Evolutionary conservation across 2,113 vertebrate species (phyloP), one percentile per base, ranked within the genome.

Genomic region (Paracanthobrama guichenoti): DNA sequence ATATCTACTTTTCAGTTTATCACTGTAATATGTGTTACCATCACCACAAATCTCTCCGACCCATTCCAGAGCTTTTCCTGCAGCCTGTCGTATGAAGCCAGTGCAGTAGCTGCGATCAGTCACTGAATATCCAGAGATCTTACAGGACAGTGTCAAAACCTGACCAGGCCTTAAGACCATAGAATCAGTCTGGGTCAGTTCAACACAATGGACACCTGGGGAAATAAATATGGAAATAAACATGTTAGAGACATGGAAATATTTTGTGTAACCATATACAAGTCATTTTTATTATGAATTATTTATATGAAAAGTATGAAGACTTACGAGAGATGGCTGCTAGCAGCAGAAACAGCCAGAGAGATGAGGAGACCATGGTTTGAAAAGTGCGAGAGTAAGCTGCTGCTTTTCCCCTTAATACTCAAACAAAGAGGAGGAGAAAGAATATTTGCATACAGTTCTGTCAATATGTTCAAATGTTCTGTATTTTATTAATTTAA

Each of bases 11-110:
- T n/a, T n/a, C n/a, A n/a, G n/a, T n/a, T n/a, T n/a, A n/a, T n/a
- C n/a, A n/a, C n/a, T n/a, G n/a, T n/a, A n/a, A n/a, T n/a, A n/a
- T n/a, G n/a, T n/a, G n/a, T n/a, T n/a, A n/a, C n/a, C n/a, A n/a
- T n/a, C n/a, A n/a, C n/a, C n/a, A n/a, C n/a, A n/a, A n/a, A n/a
- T n/a, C 31, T 31, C 31, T 31, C 89, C 90, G 7, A 91, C 16
- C 88, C 89, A 91, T 82, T 90, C 86, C 42, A 89, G 28, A 18
- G 72, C 5, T 84, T 90, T 89, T 39, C 84, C 86, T 53, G 74
- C 55, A 39, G 80, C 14, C 22, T 92, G 90, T 77, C 87, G 76
- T 64, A 93, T 71, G 64, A 62, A 88, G 79, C 12, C 0, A 10
- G 90, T 67, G 4, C 44, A n/a, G 39, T 83, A 79, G 69, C 84